Conservation (phyloP, 2,797 vertebrate genomes). For the Hippopotamyrus pictus region DNA sequence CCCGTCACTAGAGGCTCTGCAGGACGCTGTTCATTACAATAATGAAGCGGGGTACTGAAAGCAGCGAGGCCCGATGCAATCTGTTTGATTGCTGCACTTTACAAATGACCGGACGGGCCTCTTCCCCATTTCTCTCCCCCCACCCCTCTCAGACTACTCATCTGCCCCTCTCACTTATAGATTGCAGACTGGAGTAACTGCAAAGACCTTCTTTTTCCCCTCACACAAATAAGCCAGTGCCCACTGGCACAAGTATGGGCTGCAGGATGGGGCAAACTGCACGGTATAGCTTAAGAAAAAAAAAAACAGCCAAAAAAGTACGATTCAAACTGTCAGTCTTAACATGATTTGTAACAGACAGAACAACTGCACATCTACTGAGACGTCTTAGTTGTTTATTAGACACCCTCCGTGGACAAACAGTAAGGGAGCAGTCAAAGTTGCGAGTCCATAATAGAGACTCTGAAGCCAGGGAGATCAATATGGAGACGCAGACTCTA, state of each 20-base stretch:
- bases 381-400: not conserved
- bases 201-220: not conserved
- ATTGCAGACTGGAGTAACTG: conserved; percentile 5
- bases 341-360: not conserved
- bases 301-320: not conserved
- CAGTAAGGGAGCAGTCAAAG: not conserved
- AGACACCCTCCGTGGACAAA: not conserved
- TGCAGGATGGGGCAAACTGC: not conserved
- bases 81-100: conserved; percentile 17
- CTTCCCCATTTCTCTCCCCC: not conserved
- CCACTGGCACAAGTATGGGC: not conserved
- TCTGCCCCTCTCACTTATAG: conserved; percentile 1
- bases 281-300: not conserved
- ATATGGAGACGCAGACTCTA: not conserved
- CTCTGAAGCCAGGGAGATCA: not conserved
- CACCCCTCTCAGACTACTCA: not conserved
- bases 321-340: not conserved
- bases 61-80: not conserved
- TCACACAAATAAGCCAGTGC: conserved; percentile 3
- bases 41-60: conserved; percentile 12
- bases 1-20: not conserved
- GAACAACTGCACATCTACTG: not conserved
- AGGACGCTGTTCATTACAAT: conserved; percentile 10
- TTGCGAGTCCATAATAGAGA: not conserved
- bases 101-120: conserved; percentile 4